These are phyloP conservation scores for Sarcophaga rosellei DNA, from an alignment of 2,888 invertebrate genomes.

Conservation along the genomic window DNA sequence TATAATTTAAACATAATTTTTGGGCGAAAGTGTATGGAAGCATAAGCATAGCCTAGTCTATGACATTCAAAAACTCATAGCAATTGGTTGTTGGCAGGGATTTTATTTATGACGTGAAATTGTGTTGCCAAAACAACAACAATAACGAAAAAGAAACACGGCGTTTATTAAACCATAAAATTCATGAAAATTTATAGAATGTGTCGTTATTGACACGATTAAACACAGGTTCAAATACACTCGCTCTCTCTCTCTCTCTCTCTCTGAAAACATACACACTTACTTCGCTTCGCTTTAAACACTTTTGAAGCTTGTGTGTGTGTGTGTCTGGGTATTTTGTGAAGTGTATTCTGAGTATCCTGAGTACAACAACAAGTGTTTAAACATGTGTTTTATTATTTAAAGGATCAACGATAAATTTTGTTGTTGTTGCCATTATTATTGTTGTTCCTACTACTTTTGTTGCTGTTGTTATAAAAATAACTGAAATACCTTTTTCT, in stretches of 20 bases:
- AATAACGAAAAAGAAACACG: neutral
- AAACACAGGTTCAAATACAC: slow-evolving; percentile 28
- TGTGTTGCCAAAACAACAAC: neutral
- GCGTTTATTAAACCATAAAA: slow-evolving; percentile 64
- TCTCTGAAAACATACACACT: neutral
- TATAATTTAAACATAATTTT: slow-evolving; percentile 34
- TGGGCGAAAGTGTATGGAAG: neutral
- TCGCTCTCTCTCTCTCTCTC: neutral
- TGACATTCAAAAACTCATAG: neutral
- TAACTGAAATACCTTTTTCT: slow-evolving; percentile 40
- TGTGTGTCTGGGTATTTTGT: no score
- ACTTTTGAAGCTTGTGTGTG: no score
- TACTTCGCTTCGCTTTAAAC: neutral
- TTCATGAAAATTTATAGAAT: slow-evolving; percentile 60
- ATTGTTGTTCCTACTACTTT: no score
- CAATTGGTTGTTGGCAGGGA: neutral
- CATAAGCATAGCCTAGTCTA: neutral
- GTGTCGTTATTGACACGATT: slow-evolving; percentile 66
- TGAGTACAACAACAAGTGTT: slow-evolving; percentile 4
- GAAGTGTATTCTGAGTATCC: no score
- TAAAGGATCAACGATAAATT: slow-evolving; percentile 49
- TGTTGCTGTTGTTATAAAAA: slow-evolving; percentile 28
- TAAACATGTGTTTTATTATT: slow-evolving; percentile 8
- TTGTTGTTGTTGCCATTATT: neutral
- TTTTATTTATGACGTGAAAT: neutral